These are phyloP conservation scores for Neomonachus schauinslandi DNA, from an alignment of 2,113 vertebrate species.

Conservation along the genomic window DNA sequence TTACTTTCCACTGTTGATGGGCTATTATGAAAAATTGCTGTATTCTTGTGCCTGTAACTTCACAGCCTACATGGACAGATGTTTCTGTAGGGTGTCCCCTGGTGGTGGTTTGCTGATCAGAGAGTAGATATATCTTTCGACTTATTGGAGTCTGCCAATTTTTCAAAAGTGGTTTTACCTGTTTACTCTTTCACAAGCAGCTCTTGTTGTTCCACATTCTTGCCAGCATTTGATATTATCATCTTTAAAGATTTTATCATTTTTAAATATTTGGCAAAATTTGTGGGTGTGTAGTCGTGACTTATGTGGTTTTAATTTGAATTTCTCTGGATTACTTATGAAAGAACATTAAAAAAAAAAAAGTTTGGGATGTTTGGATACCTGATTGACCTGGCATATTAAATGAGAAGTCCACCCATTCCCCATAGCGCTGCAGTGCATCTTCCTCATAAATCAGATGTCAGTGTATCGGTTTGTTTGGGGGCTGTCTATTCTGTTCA, in stretches of 20 bases:
- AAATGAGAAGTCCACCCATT: neutral
- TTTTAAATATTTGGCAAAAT: neutral
- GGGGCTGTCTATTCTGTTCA: neutral
- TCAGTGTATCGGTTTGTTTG: neutral
- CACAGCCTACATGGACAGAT: neutral
- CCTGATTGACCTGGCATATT: neutral
- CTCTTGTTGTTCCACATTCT: neutral
- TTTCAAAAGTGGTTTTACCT: neutral
- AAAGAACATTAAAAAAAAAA: neutral
- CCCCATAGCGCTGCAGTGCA: neutral
- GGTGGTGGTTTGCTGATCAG: neutral
- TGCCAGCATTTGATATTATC: neutral
- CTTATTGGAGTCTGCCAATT: neutral
- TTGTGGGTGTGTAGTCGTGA: neutral
- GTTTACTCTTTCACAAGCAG: neutral
- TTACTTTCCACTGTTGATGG: neutral
- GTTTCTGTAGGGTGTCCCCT: neutral
- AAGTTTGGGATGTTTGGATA: neutral
- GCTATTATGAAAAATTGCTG: neutral
- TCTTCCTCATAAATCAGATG: neutral
- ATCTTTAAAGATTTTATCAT: neutral
- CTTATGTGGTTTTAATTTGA: neutral
- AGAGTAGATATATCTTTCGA: neutral
- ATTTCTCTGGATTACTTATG: neutral
- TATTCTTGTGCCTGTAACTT: neutral